Conservation (phyloP, 1,140 invertebrate species). For the Drosophila orosa region DNA sequence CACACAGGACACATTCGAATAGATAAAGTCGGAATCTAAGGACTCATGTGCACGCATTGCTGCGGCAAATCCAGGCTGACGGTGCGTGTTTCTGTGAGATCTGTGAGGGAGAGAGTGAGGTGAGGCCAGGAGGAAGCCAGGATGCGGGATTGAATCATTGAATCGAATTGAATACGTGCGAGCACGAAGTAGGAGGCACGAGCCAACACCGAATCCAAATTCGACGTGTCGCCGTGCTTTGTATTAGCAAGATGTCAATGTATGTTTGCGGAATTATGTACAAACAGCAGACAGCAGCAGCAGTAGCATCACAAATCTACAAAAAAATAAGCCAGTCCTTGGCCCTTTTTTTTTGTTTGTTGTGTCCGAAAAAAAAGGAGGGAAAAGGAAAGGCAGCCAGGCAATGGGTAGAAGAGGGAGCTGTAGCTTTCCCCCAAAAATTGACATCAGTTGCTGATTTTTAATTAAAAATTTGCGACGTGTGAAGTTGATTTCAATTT, state of each 20-base stretch:
- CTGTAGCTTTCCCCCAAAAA: constrained; percentile 45
- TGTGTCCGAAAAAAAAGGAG: constrained; percentile 55
- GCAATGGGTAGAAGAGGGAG: too few relatives aligned
- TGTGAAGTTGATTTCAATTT: constrained; percentile 83
- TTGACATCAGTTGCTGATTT: constrained; percentile 82
- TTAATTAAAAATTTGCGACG: constrained; percentile 83
- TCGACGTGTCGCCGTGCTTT: constrained; percentile 53
- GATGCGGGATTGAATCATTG: constrained; percentile 76
- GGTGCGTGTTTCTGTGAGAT: constrained; percentile 44
- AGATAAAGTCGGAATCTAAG: constrained; percentile 12
- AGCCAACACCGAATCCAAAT: constrained; percentile 18
- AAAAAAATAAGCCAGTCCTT: not conserved
- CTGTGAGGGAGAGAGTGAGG: not conserved
- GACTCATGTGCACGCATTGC: constrained; percentile 37
- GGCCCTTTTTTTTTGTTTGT: constrained; percentile 30
- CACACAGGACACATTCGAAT: constrained; percentile 15
- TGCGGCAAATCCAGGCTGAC: constrained; percentile 37
- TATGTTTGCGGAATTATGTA: constrained; percentile 71
- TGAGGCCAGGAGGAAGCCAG: constrained; percentile 22
- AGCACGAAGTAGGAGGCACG: constrained; percentile 53
- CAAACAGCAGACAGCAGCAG: constrained; percentile 26
- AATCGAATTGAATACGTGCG: constrained; percentile 82
- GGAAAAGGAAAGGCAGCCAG: constrained; percentile 8
- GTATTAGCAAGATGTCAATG: constrained; percentile 77
- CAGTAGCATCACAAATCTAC: constrained; percentile 9